Evolutionary conservation across 2,888 invertebrate genomes (phyloP), one percentile per base, ranked within the genome.

Genomic region (Melikaiella ostensackeni): DNA sequence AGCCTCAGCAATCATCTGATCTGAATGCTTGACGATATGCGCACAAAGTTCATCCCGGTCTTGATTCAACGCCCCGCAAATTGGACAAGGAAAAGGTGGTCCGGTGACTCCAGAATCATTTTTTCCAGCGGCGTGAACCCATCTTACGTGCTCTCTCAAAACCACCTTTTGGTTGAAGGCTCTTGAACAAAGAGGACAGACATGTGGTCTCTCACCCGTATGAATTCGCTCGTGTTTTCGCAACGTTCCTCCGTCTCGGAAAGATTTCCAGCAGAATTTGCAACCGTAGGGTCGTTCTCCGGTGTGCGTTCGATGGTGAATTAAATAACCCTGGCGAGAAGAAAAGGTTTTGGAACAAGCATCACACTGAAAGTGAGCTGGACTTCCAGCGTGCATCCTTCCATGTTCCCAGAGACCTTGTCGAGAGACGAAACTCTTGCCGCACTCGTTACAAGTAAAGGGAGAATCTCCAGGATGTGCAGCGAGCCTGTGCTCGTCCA

Each of bases 121-220:
- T 75, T 92, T 92, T 11, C 92, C 89, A 1, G 92, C 92, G 0
- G 92, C 92, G 80, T 93, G 93, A 46, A 93, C 92, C 89, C 93
- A 93, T 57, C 93, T 85, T 0, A 93, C 92, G 77, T 93, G 93
- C 83, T 93, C 93, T 7, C 93, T 88, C 2, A 93, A 85, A 3
- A 93, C 93, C 21, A 93, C 93, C 86, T 93, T 92, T 84, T 93
- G 93, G 86, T 93, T 93, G 81, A 93, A 93, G n/a, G 93, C 93
- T 75, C 93, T 91, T 4, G 91, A 86, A 85, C 93, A 93, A 2
- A 93, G 84, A 1, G 93, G 93, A 86, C 93, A 93, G 21, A 92
- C 92, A 78, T 93, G 93, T 0, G 93, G 93, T 62, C 93, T 89
- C 81, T 93, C 93, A 0, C 93, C 93, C 0, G 93, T 93, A 77